phyloP scores from a whole-genome alignment of 2,113 vertebrate species.

The Ictalurus furcatus region DNA sequence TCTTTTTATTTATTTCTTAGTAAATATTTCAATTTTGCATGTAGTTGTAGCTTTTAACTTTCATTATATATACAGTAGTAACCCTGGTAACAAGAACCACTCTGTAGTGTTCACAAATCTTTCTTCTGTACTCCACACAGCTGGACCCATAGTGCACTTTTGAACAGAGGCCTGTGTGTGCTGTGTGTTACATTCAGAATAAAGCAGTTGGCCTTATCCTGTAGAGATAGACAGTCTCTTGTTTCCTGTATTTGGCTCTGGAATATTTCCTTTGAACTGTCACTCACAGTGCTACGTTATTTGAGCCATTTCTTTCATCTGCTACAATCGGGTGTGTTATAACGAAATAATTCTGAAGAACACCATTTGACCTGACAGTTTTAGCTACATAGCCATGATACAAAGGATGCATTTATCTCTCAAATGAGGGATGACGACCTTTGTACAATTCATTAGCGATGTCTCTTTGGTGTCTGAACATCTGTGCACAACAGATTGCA shows the following conservation, averaged over 20 bases:
- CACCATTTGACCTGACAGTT: not conserved
- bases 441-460: not conserved
- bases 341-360: not conserved
- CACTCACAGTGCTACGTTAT: constrained; percentile 9
- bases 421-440: not conserved
- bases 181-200: not conserved
- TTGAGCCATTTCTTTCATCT: constrained; percentile 24
- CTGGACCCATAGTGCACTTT: not conserved
- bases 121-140: not conserved
- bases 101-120: not conserved
- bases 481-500: constrained; percentile 18
- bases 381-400: not conserved
- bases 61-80: not conserved
- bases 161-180: not conserved
- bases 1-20: not conserved
- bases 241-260: not conserved
- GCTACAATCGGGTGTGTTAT: not conserved
- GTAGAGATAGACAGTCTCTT: not conserved
- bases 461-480: constrained; percentile 21
- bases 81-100: not conserved
- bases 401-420: not conserved
- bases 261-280: constrained; percentile 1
- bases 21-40: not conserved
- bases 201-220: not conserved
- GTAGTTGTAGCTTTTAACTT: constrained; percentile 1